Evolutionary conservation across 2,888 invertebrate species (phyloP).

Genomic region (Emmelina monodactyla): DNA sequence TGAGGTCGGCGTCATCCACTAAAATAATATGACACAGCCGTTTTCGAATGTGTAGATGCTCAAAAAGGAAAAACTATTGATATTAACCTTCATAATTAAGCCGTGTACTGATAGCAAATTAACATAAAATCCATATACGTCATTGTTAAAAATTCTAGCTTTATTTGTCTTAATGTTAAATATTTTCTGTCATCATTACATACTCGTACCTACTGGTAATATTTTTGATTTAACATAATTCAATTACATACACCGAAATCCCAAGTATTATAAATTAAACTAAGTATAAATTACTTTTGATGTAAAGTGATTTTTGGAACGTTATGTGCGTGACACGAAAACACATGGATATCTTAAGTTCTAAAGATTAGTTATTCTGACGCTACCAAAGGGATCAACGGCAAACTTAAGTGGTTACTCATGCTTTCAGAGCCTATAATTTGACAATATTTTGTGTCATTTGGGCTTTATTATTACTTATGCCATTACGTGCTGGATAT

Average conservation of each 20-base stretch:
- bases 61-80: slow-evolving; percentile 47
- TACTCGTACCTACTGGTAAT: no score
- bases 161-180: no score
- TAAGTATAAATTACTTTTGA: no score
- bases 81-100: slow-evolving; percentile 42
- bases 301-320: no score
- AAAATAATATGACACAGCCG: slow-evolving; percentile 66
- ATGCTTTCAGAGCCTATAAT: slow-evolving; percentile 63
- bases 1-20: slow-evolving; percentile 58
- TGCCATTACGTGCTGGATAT: slow-evolving; percentile 60
- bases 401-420: slow-evolving; percentile 62
- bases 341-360: no score
- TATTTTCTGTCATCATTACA: no score
- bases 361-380: slow-evolving; percentile 25
- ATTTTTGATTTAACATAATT: no score
- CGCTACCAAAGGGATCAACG: slow-evolving; percentile 45
- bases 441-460: slow-evolving; percentile 68
- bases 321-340: no score
- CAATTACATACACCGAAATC: no score
- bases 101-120: slow-evolving; percentile 34
- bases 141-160: no score
- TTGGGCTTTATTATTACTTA: slow-evolving; percentile 65
- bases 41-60: slow-evolving; percentile 42
- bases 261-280: no score
- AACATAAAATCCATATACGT: no score